Evolutionary conservation across 2,113 vertebrate genomes (phyloP).

Genomic region (Megaceryle torquata): DNA sequence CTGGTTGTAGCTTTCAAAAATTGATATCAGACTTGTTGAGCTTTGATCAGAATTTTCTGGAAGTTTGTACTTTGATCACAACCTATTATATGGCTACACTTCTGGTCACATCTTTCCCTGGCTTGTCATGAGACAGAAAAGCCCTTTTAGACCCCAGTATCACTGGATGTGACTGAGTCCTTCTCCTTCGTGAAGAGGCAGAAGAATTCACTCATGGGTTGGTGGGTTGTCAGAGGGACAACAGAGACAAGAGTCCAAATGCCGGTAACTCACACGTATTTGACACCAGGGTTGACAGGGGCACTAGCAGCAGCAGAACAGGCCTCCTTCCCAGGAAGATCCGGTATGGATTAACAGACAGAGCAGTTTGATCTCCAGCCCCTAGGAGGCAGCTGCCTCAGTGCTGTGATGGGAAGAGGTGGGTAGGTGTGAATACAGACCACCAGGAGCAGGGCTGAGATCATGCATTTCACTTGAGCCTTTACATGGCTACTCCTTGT

Average conservation of each 20-base stretch:
- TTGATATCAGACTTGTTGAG: neutral
- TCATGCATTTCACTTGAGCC: rapidly evolving
- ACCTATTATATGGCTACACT: rapidly evolving
- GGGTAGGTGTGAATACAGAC: neutral
- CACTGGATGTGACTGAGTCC: neutral
- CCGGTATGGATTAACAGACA: neutral
- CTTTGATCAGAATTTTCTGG: neutral
- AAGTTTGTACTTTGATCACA: neutral
- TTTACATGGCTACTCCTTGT: rapidly evolving
- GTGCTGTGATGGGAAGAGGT: neutral
- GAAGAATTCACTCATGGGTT: rapidly evolving
- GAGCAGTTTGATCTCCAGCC: neutral
- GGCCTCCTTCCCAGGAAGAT: rapidly evolving
- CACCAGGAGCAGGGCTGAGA: neutral
- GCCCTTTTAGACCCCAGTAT: neutral
- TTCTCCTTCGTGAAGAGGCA: neutral
- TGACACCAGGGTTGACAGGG: neutral
- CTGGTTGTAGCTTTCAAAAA: neutral
- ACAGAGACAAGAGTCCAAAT: neutral
- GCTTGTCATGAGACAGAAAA: neutral
- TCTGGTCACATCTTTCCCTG: neutral
- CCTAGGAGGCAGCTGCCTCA: neutral
- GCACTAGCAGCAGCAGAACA: neutral
- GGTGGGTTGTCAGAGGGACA: rapidly evolving
- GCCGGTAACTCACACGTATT: neutral